phyloP scores from a whole-genome alignment of 2,113 vertebrate genomes.

The Eptatretus burgeri region DNA sequence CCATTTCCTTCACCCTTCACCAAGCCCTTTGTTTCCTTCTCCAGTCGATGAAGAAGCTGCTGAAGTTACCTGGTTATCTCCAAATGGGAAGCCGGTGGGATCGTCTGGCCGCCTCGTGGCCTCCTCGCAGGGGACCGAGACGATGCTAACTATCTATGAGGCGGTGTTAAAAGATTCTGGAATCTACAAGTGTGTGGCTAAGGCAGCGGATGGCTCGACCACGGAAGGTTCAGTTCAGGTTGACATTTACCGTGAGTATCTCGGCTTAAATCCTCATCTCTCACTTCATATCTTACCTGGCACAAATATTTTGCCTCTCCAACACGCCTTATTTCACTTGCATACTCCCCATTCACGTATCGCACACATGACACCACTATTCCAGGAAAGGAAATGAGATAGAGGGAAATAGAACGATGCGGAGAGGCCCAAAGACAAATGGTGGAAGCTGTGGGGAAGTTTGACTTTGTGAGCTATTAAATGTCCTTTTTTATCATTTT shows the following conservation, averaged over 20 bases:
- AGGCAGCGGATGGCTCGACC: conserved; percentile 28
- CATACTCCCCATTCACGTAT: no score
- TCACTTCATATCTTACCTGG: no score
- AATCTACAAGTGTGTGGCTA: conserved; percentile 68
- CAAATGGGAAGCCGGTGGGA: conserved; percentile 43
- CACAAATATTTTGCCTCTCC: no score
- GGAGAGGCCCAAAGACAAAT: no score
- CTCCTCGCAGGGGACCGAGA: conserved; percentile 43
- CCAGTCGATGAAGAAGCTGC: conserved; percentile 52
- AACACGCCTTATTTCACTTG: no score
- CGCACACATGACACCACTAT: no score
- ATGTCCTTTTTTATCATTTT: no score
- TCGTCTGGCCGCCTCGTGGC: conserved; percentile 58
- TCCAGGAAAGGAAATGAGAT: no score
- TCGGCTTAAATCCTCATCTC: background rate
- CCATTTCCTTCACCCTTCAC: background rate
- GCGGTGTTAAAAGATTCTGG: conserved; percentile 51
- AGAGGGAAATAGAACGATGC: no score
- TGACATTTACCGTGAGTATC: conserved; percentile 66
- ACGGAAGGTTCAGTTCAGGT: conserved; percentile 61
- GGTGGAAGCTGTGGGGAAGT: no score
- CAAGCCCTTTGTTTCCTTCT: background rate
- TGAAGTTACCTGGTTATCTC: conserved; percentile 80
- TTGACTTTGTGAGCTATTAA: no score
- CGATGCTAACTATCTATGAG: conserved; percentile 75